A percentile compares a stretch with the other conserved stretches of the same genome.
These are phyloP conservation scores for Orthosia cruda DNA, from an alignment of 2,888 invertebrate genomes.

Conservation along the genomic window DNA sequence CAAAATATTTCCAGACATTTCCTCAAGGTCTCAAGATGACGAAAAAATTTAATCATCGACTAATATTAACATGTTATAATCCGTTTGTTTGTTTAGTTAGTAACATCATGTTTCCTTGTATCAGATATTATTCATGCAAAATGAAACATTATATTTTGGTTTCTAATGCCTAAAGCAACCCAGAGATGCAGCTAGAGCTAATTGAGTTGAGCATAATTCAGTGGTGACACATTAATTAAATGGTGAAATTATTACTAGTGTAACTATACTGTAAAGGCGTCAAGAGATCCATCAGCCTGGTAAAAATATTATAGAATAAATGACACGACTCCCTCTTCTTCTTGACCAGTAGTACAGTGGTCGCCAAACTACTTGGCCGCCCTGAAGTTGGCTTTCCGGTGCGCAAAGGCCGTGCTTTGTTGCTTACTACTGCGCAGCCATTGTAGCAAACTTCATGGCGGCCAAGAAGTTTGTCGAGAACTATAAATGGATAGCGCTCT, in stretches of 20 bases:
- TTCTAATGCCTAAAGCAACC: neutral
- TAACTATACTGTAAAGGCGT: neutral
- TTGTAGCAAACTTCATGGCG: no score
- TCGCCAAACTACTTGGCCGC: no score
- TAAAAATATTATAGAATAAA: neutral
- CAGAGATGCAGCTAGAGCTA: neutral
- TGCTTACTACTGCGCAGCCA: no score
- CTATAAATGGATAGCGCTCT: no score
- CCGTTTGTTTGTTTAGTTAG: conserved; percentile 20
- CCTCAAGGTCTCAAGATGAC: conserved; percentile 36
- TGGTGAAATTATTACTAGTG: neutral
- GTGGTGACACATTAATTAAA: neutral
- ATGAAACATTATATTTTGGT: neutral
- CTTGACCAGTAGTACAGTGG: no score
- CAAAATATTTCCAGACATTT: conserved; percentile 75
- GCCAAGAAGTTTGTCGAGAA: no score
- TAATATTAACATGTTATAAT: conserved; percentile 49
- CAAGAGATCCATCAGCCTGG: neutral
- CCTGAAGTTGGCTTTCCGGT: no score
- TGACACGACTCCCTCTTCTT: neutral
- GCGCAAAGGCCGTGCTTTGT: no score
- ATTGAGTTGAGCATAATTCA: neutral
- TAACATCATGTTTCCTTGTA: conserved; percentile 8
- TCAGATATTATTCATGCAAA: neutral
- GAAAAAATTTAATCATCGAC: conserved; percentile 71